These are phyloP conservation scores for Drosophila nigrodunni DNA, from an alignment of 1,140 invertebrate species.

Conservation along the genomic window DNA sequence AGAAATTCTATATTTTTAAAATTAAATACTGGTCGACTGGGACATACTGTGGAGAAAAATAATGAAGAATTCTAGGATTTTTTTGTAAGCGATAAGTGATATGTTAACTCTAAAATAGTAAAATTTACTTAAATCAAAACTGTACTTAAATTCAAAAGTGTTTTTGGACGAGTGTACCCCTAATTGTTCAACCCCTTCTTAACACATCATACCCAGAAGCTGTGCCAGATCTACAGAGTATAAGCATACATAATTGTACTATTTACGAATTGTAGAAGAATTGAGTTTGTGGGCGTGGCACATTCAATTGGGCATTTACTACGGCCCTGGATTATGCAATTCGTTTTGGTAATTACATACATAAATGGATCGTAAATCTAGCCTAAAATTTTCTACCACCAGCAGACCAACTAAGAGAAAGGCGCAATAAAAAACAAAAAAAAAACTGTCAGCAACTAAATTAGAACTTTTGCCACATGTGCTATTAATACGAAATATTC, in stretches of 20 bases:
- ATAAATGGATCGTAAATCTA: constrained; percentile 61
- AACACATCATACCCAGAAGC: background rate
- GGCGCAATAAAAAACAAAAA: background rate
- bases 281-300: background rate
- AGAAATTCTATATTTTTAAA: background rate
- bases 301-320: constrained; percentile 21
- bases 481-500: constrained; percentile 69
- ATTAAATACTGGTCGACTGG: background rate
- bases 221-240: background rate
- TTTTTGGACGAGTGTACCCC: too few relatives aligned
- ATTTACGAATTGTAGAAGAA: background rate
- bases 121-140: too few relatives aligned
- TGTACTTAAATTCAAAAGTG: background rate
- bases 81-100: too few relatives aligned
- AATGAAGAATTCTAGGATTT: too few relatives aligned
- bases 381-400: constrained; percentile 68
- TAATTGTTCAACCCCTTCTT: too few relatives aligned
- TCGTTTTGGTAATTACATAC: constrained; percentile 65
- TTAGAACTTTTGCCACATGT: constrained; percentile 71
- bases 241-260: constrained; percentile 4
- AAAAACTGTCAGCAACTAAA: constrained; percentile 69
- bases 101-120: too few relatives aligned
- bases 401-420: background rate
- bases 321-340: constrained; percentile 50
- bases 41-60: background rate